Base-by-base conservation (phyloP, 2,113 vertebrate genomes). In the Albula goreensis region DNA sequence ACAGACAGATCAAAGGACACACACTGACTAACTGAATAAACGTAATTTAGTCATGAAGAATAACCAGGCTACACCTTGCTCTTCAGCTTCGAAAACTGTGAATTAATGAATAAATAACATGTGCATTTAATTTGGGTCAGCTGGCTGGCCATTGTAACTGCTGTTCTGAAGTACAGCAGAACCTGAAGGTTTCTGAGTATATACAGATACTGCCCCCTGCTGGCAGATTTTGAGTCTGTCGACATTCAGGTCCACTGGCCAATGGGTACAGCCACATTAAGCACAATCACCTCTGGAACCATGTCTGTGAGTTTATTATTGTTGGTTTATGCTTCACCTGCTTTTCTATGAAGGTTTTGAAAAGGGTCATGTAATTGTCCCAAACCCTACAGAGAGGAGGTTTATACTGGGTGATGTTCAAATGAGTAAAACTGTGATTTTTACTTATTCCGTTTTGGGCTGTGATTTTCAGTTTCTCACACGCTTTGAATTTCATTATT, bases 191-290 rank as follows among this genome's bases (percentile, higher is more conserved):
- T 49, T 84, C 48, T 25, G 52, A 77, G 49, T 52, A 41, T 41
- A 41, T 41, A 41, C 31, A 41, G 31, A 41, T 41, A 60, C n/a
- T 66, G 66, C 83, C 83, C 66, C 50, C 83, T 84, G 50, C n/a
- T 84, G 83, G 63, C 31, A 7, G 25, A 74, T 52, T 31, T 84
- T 6, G 66, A 84, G n/a, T 77, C 83, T 74, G 66, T 50, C 48
- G 2, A 7, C 48, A 70, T 22, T 70, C 17, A 22, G 2, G 2
- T 10, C 31, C 2, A 22, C 17, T 74, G n/a, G 70, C n/a, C 31
- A 41, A 41, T 41, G 31, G 31, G 31, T 41, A 41, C 31, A 41
- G 31, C 31, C 31, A 41, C 31, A 41, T 41, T 41, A 41, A 41
- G 31, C 31, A 41, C 31, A 41, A 41, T 41, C 31, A 41, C 31